These are phyloP conservation scores for Psilanteris sp. DNA, from an alignment of 1,140 invertebrate genomes.

Conservation along the genomic window DNA sequence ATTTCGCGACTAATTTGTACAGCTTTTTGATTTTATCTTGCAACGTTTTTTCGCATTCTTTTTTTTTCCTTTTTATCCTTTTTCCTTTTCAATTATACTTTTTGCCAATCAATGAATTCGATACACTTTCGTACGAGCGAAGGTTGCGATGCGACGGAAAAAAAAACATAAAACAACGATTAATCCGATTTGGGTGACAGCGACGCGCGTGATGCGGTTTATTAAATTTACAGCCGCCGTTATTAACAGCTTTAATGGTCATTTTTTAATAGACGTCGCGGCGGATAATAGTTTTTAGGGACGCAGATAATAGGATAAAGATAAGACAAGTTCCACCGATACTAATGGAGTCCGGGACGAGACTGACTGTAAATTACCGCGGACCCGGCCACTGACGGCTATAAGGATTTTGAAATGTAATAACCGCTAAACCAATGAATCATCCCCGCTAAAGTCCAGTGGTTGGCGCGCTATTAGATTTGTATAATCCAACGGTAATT, in stretches of 20 bases:
- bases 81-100: constrained; percentile 39
- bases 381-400: background rate
- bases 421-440: constrained; percentile 36
- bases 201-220: constrained; percentile 10
- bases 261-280: constrained; percentile 5
- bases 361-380: background rate
- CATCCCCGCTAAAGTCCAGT: constrained; percentile 20
- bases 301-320: background rate
- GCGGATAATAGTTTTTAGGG: background rate
- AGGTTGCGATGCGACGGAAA: background rate
- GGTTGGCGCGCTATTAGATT: constrained; percentile 32
- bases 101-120: constrained; percentile 57
- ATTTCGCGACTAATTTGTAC: constrained; percentile 52
- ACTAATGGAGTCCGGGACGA: constrained; percentile 15
- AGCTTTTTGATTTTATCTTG: constrained; percentile 49
- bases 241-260: background rate
- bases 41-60: too few species aligned
- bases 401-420: constrained; percentile 32
- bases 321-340: constrained; percentile 4
- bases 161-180: constrained; percentile 1
- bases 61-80: too few species aligned
- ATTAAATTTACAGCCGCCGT: constrained; percentile 19
- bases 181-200: constrained; percentile 17
- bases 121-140: constrained; percentile 17
- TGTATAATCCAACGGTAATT: constrained; percentile 45